These are phyloP conservation scores for Merodon equestris DNA, from an alignment of 2,888 invertebrate species.

Conservation along the genomic window DNA sequence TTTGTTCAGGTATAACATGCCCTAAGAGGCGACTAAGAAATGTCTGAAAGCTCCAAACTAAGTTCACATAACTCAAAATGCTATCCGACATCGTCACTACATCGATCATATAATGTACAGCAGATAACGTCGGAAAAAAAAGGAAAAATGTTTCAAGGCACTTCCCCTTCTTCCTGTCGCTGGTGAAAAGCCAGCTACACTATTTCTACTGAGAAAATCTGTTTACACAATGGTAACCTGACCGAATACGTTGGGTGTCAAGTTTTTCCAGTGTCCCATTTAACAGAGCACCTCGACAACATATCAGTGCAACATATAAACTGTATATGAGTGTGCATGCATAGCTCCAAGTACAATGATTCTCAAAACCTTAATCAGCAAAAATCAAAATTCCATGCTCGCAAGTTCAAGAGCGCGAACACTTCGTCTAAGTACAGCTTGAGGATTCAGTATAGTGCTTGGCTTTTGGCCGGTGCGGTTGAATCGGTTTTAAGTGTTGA, in stretches of 20 bases:
- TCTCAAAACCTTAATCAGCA: slow-evolving; percentile 46
- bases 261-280: slow-evolving; percentile 41
- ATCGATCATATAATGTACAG: slow-evolving; percentile 20
- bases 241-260: slow-evolving; percentile 45
- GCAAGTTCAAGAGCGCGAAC: slow-evolving; percentile 30
- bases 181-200: not conserved
- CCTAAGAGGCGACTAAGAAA: not conserved
- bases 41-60: not conserved
- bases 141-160: not conserved
- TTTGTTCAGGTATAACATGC: not conserved
- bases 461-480: slow-evolving; percentile 24
- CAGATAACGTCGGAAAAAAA: slow-evolving; percentile 12
- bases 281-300: not conserved
- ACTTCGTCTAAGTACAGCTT: slow-evolving; percentile 38
- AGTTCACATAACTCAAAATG: slow-evolving; percentile 9
- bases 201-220: slow-evolving; percentile 49
- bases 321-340: no score
- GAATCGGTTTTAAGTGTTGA: not conserved
- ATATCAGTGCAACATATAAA: no score
- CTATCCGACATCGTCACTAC: slow-evolving; percentile 13
- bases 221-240: slow-evolving; percentile 64
- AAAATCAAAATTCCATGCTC: slow-evolving; percentile 14
- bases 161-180: slow-evolving; percentile 31
- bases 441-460: slow-evolving; percentile 37
- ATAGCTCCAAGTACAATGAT: slow-evolving; percentile 22